Evolutionary conservation across 2,113 vertebrate species (phyloP), one percentile per base, ranked within the genome.

Genomic region (Tylochromis polylepis): DNA sequence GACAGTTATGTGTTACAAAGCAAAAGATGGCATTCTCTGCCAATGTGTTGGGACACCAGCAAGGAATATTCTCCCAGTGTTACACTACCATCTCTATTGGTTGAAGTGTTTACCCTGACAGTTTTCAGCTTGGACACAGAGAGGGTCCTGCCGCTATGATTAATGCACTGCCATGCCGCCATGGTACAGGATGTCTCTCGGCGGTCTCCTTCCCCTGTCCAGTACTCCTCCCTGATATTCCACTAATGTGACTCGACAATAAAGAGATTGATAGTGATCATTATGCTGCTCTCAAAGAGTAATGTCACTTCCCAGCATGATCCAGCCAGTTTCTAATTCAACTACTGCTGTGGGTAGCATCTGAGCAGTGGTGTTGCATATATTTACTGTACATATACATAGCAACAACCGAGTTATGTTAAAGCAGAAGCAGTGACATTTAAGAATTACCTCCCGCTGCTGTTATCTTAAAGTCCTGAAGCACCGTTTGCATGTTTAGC

Each of bases 211-310:
- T 92, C 84, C 86, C 72, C 82, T 90, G 92, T 92, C 83, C 93
- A 89, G 88, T 89, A 78, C 93, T 94, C 91, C 94, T 94, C 95
- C 89, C 96, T 95, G 95, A 96, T 96, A 96, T 95, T 94, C 94
- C 95, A 95, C 95, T 96, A 96, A 94, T 96, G 95, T 94, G 95
- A 94, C 58, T 86, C 87, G 89, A 95, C 96, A 95, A 95, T 92
- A 95, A 94, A 94, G 95, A 97, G 96, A 97, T 97, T 95, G 96
- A 97, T 97, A 96, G 95, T 88, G 92, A 94, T 95, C 94, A 95
- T 94, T 96, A 96, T 94, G 96, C 96, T 92, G 95, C 94, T 96
- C 95, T 93, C 94, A 96, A 96, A 96, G 96, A 96, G 95, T 96
- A 96, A 96, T 96, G 94, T 88, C 95, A 93, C 95, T 89, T 94